phyloP scores from a whole-genome alignment of 2,113 vertebrate genomes.

The Heptranchias perlo region DNA sequence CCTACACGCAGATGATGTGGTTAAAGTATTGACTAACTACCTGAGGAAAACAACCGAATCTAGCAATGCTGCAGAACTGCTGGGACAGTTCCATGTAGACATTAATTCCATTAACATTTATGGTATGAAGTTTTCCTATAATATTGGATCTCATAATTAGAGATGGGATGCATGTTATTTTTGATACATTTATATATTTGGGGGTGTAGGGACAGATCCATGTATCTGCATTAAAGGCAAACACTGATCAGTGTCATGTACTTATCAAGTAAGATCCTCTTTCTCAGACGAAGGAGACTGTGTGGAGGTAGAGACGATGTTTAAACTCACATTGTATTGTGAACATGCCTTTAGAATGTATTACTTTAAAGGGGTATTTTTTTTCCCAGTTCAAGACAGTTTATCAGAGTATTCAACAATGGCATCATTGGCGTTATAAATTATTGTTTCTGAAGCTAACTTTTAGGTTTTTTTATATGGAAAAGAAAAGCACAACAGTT shows the following conservation, averaged over 20 bases:
- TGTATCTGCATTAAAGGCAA: neutral
- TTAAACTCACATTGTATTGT: neutral
- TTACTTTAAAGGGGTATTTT: neutral
- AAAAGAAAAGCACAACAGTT: neutral
- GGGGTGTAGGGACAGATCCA: neutral
- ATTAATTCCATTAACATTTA: conserved; percentile 32
- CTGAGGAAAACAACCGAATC: conserved; percentile 16
- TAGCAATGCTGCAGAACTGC: neutral
- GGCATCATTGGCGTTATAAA: neutral
- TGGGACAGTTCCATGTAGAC: neutral
- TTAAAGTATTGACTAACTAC: conserved; percentile 26
- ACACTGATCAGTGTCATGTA: no score
- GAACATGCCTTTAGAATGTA: neutral
- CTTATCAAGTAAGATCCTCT: neutral
- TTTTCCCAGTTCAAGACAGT: neutral
- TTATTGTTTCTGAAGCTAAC: neutral
- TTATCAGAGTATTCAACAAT: neutral
- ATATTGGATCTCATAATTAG: neutral
- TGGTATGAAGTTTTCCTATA: conserved; percentile 22
- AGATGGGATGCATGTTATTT: neutral
- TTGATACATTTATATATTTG: neutral
- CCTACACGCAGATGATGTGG: neutral
- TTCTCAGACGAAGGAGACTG: neutral
- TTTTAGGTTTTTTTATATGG: neutral
- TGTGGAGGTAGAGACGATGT: neutral